phyloP scores from a whole-genome alignment of 2,113 vertebrate species.

The Motacilla alba region DNA sequence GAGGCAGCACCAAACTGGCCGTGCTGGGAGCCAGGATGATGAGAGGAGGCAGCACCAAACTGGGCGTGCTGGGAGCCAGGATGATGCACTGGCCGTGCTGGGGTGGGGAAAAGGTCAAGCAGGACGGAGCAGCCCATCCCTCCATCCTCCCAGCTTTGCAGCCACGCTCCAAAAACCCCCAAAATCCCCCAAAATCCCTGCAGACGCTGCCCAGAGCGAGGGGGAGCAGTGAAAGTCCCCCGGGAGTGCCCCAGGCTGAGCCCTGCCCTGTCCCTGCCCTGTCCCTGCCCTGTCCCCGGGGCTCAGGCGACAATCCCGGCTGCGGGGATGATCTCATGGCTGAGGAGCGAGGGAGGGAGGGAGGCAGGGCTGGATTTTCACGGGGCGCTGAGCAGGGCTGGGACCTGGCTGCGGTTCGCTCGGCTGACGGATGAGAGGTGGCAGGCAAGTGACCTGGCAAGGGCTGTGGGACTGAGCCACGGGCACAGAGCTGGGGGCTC shows the following conservation, averaged over 20 bases:
- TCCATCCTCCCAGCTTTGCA: background rate
- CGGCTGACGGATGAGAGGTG: background rate
- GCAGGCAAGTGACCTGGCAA: constrained; percentile 8
- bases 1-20: no score
- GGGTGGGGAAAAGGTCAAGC: background rate
- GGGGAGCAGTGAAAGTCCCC: background rate
- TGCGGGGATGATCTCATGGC: constrained; percentile 10
- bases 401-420: background rate
- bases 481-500: background rate
- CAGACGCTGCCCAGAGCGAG: background rate
- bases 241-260: background rate
- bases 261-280: background rate
- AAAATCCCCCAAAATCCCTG: background rate
- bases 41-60: no score
- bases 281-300: background rate
- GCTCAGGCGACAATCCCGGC: background rate
- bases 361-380: background rate
- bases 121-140: accelerated
- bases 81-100: no score
- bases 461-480: background rate
- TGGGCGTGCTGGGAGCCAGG: no score
- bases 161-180: background rate
- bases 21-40: no score
- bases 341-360: background rate
- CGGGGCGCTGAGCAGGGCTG: constrained; percentile 4